phyloP scores from a whole-genome alignment of 2,113 vertebrate genomes.

The Stictonetta naevosa region DNA sequence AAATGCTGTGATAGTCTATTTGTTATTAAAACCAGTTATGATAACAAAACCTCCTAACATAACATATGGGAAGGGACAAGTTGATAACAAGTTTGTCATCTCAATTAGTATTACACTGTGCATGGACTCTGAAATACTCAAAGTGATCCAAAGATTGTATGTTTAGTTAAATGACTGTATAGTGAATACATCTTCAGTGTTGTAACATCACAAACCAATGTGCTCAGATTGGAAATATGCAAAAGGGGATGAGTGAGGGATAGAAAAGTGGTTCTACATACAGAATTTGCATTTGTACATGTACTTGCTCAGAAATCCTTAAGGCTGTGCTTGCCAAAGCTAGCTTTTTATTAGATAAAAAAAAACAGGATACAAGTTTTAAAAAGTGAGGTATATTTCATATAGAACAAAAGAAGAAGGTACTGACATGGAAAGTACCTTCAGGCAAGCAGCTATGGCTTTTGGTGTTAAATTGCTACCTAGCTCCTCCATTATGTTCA shows the following conservation, averaged over 20 bases:
- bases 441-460: not conserved
- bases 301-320: not conserved
- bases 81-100: not conserved
- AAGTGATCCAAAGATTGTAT: not conserved
- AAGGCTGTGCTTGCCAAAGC: not conserved
- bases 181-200: not conserved
- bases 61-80: not conserved
- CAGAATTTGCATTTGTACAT: not conserved
- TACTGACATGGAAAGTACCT: not conserved
- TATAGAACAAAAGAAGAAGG: not conserved
- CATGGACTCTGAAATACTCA: not conserved
- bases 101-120: not conserved
- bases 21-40: not conserved
- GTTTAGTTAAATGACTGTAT: not conserved
- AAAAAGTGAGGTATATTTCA: not conserved
- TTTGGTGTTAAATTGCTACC: not conserved
- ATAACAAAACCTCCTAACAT: not conserved
- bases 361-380: not conserved
- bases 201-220: not conserved
- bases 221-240: not conserved
- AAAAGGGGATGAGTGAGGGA: fast-evolving
- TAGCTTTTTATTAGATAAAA: not conserved
- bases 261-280: not conserved
- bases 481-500: not conserved
- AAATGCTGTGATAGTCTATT: not conserved